Evolutionary conservation across 2,797 vertebrate genomes (phyloP).

Genomic region (Acanthopagrus latus): DNA sequence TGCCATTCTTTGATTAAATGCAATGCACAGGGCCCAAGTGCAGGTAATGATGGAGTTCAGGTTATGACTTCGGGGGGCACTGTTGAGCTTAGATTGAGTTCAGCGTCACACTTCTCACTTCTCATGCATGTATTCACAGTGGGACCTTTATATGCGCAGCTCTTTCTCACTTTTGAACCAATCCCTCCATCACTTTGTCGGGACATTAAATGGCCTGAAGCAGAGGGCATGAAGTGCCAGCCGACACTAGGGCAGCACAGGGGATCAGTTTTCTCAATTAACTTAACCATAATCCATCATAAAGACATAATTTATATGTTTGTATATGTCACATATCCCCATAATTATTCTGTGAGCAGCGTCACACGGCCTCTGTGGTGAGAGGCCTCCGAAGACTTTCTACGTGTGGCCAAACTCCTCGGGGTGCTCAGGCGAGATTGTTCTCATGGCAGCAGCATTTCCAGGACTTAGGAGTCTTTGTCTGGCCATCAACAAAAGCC

Average conservation of each 20-base stretch:
- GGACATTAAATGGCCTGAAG: not conserved
- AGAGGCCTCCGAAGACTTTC: constrained; percentile 8
- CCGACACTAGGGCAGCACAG: not conserved
- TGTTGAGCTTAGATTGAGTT: constrained; percentile 58
- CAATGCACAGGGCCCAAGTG: fast-evolving
- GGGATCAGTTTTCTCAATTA: too few relatives aligned
- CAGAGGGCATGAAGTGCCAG: not conserved
- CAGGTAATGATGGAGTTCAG: not conserved
- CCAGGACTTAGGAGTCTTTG: constrained; percentile 80
- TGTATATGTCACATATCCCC: not conserved
- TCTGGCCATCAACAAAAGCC: constrained; percentile 79
- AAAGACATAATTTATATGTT: not conserved
- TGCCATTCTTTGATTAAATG: too few relatives aligned
- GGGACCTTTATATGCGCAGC: constrained; percentile 13
- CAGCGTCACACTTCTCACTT: not conserved
- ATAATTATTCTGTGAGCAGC: not conserved
- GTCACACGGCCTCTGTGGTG: not conserved
- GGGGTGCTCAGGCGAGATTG: constrained; percentile 65
- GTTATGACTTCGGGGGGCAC: constrained; percentile 46
- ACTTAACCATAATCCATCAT: too few relatives aligned
- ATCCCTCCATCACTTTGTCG: not conserved
- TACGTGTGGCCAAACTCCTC: constrained; percentile 46
- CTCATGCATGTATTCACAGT: not conserved
- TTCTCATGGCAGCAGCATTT: constrained; percentile 75
- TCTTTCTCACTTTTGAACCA: constrained; percentile 17